Base-by-base conservation (phyloP, 2,113 vertebrate genomes). In the Trematocara marginatum region DNA sequence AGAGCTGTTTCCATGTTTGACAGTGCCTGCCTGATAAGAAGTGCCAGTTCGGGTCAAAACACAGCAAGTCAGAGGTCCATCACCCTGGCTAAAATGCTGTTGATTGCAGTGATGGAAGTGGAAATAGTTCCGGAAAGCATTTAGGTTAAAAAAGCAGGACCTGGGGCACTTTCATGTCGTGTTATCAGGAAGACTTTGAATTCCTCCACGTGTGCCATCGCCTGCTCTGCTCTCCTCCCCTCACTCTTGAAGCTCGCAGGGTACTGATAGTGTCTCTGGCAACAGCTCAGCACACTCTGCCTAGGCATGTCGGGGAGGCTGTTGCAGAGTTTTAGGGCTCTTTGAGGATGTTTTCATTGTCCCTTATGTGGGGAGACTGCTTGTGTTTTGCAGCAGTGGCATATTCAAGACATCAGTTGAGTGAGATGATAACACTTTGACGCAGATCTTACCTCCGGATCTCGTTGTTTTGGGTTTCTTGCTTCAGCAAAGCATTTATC, bases 201-300 rank as follows among this genome's bases (percentile, higher is more conserved):
- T 96, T 95, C 93, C 93, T 95, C 81, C 88, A 81, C 59, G 78
- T 93, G 89, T 90, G 89, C 92, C 92, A 83, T 91, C 74, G 66
- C 89, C 91, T 85, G 89, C 88, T 86, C 86, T 74, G 78, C 84
- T 91, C 79, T 78, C 82, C 82, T 83, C 59, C 57, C 74, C 61
- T 90, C 82, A 59, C 52, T 80, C 74, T 79, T 88, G 83, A 86
- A 84, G 87, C 92, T 85, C 5, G 10, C 82, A 26, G 82, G 12
- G 78, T 71, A 92, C 82, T 93, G 93, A 93, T 95, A 93, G 85
- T 66, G 91, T 93, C 89, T 95, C 90, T 90, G 90, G 92, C 80
- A 92, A 31, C 88, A 86, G 59, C 84, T 78, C 85, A 13, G 52
- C 51, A 16, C 35, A 8, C 84, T 85, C 78, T 94, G 95, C 86